Evolutionary conservation across 2,797 vertebrate species (phyloP).

Genomic region (Bovichtus diacanthus): DNA sequence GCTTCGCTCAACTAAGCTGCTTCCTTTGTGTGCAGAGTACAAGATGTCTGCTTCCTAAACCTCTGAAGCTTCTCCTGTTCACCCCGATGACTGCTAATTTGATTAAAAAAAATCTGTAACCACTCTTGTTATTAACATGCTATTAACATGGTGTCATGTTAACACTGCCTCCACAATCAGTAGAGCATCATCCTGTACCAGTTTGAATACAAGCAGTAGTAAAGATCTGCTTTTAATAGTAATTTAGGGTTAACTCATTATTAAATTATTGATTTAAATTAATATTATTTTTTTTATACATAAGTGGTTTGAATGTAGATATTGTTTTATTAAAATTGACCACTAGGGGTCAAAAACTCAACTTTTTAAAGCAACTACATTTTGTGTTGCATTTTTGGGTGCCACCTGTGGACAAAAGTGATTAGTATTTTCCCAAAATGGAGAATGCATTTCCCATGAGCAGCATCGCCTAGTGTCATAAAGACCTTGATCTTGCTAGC

Average conservation of each 20-base stretch:
- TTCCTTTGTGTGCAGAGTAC: conserved; percentile 38
- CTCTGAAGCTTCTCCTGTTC: conserved; percentile 28
- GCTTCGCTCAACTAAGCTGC: conserved; percentile 54
- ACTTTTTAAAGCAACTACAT: too few relatives aligned
- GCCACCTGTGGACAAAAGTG: too few relatives aligned
- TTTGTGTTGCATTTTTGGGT: too few relatives aligned
- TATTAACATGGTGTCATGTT: conserved; percentile 45
- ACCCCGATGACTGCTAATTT: conserved; percentile 12
- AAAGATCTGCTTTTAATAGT: neutral
- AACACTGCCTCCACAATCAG: conserved; percentile 8
- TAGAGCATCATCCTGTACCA: neutral
- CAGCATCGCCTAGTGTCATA: too few relatives aligned
- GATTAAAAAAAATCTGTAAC: conserved; percentile 12
- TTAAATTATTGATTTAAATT: neutral
- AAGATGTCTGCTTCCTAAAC: conserved; percentile 4
- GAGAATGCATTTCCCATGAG: too few relatives aligned
- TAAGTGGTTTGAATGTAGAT: too few relatives aligned
- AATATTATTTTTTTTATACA: too few relatives aligned
- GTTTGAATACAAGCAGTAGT: neutral
- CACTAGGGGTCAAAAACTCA: too few relatives aligned
- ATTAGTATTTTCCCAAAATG: too few relatives aligned
- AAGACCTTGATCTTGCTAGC: too few relatives aligned
- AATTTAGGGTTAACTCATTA: neutral
- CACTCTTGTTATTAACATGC: conserved; percentile 43
- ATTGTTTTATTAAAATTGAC: too few relatives aligned